Conservation (phyloP, 2,888 invertebrate genomes). For the Brachyptera putata region DNA sequence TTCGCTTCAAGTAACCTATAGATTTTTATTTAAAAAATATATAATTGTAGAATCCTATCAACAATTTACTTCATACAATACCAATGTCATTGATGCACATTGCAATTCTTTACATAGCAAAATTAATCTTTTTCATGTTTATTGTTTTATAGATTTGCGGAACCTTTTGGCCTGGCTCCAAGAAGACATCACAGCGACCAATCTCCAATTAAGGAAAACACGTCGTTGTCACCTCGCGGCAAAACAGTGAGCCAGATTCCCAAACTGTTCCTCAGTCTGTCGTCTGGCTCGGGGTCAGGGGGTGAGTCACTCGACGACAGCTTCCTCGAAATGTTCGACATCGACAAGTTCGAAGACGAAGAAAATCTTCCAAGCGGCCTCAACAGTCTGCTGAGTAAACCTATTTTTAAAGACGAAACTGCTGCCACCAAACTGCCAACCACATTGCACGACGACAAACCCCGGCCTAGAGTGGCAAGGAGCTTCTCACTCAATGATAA, state of each 20-base stretch:
- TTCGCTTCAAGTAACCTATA: too few species aligned
- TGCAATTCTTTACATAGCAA: too few species aligned
- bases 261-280: conserved; percentile 48
- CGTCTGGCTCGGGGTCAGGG: conserved; percentile 46
- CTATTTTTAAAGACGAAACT: conserved; percentile 44
- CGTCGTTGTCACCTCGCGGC: conserved; percentile 3
- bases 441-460: too few species aligned
- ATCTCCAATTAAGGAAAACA: conserved; percentile 36
- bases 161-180: conserved; percentile 45
- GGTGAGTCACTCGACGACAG: conserved; percentile 61
- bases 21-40: too few species aligned
- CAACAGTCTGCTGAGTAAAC: conserved; percentile 54
- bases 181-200: conserved; percentile 36
- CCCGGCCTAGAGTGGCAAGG: conserved; percentile 38
- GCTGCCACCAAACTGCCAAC: too few species aligned
- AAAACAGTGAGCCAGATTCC: too few species aligned
- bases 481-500: conserved; percentile 30
- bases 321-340: conserved; percentile 58
- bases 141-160: conserved; percentile 43
- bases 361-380: conserved; percentile 50
- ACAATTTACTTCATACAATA: too few species aligned
- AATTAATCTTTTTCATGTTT: too few species aligned
- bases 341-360: conserved; percentile 45
- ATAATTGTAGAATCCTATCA: too few species aligned
- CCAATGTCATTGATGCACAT: too few species aligned